phyloP scores from a whole-genome alignment of 2,888 invertebrate species.

The Latheticus oryzae region DNA sequence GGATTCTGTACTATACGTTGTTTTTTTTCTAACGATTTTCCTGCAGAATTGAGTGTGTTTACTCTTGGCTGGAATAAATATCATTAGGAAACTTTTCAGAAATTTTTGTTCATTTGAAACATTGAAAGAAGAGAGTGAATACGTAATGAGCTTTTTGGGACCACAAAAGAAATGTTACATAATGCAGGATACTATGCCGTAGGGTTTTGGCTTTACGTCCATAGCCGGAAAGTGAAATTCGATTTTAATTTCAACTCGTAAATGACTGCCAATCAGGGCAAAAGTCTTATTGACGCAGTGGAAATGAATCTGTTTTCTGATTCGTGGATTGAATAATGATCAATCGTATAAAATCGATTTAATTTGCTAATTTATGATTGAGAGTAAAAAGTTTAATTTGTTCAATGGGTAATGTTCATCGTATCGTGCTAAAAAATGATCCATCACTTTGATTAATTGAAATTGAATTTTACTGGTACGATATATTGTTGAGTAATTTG shows the following conservation, averaged over 20 bases:
- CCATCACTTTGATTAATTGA: constrained; percentile 19
- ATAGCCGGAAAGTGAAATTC: constrained; percentile 11
- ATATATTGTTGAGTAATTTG: constrained; percentile 24
- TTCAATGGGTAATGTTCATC: neutral
- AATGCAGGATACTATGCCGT: constrained; percentile 18
- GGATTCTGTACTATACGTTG: too few relatives aligned
- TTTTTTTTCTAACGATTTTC: too few relatives aligned
- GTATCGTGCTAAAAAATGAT: constrained; percentile 13
- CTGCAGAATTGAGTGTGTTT: neutral
- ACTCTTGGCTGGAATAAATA: too few relatives aligned
- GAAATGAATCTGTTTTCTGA: constrained; percentile 14
- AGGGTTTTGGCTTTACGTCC: neutral
- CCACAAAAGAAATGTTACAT: constrained; percentile 14
- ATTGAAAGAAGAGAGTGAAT: constrained; percentile 24
- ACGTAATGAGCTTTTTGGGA: constrained; percentile 14
- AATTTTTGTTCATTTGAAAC: constrained; percentile 25
- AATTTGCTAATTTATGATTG: constrained; percentile 13
- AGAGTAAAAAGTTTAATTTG: constrained; percentile 8
- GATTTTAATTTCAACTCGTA: constrained; percentile 20
- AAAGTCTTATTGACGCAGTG: neutral
- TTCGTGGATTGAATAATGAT: constrained; percentile 6
- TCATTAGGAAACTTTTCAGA: too few relatives aligned
- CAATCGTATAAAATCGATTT: neutral
- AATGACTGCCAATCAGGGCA: constrained; percentile 17
- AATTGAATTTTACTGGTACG: constrained; percentile 15